A percentile compares a stretch with the other conserved stretches of the same genome.
Evolutionary conservation across 2,888 invertebrate species (phyloP).

Genomic region (Sarcophaga rosellei): DNA sequence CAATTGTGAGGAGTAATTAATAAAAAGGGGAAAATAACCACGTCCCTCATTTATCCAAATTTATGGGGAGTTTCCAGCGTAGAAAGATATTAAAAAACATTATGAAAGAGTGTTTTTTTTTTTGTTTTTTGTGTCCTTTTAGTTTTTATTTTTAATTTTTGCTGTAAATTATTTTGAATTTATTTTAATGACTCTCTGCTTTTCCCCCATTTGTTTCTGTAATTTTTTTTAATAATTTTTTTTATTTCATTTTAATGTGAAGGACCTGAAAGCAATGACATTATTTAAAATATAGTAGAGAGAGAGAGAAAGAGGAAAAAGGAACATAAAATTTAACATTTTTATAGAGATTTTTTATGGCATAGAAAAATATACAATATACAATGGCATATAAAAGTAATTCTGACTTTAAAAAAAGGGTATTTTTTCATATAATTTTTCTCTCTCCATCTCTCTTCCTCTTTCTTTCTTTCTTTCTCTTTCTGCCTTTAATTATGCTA

Average conservation of each 20-base stretch:
- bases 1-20: not conserved
- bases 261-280: conserved; percentile 65
- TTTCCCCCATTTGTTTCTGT: conserved; percentile 35
- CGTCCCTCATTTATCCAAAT: not conserved
- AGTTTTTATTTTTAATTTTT: conserved; percentile 74
- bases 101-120: conserved; percentile 17
- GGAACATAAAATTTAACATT: conserved; percentile 52
- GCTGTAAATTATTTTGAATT: conserved; percentile 64
- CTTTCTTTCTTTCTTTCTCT: too few relatives aligned
- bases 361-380: conserved; percentile 12
- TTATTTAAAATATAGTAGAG: conserved; percentile 40
- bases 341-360: conserved; percentile 45
- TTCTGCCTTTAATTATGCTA: conserved; percentile 54
- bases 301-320: conserved; percentile 27
- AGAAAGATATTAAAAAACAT: not conserved
- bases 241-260: conserved; percentile 46
- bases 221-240: conserved; percentile 34
- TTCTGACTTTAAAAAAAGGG: conserved; percentile 36
- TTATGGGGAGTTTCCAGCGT: conserved; percentile 14
- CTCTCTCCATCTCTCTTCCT: conserved; percentile 8
- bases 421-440: conserved; percentile 52
- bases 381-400: conserved; percentile 32
- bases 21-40: not conserved
- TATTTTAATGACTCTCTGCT: conserved; percentile 61
- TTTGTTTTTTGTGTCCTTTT: conserved; percentile 62